Conservation (phyloP, 2,113 vertebrate genomes). For the Lathamus discolor region DNA sequence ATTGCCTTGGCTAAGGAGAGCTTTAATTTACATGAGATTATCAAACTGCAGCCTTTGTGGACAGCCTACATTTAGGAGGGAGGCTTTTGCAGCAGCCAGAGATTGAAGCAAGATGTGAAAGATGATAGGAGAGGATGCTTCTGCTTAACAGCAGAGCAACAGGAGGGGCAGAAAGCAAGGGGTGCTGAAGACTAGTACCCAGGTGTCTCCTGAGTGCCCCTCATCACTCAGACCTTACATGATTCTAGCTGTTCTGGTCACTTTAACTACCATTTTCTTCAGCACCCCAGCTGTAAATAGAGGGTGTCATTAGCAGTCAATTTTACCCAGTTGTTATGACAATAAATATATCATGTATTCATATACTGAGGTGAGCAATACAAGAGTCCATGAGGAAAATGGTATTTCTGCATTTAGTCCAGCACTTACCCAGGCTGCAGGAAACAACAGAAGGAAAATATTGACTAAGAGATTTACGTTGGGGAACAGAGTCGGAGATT, state of each 20-base stretch:
- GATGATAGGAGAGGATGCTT: neutral
- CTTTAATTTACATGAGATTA: neutral
- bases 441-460: neutral
- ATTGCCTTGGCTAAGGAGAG: neutral
- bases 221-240: neutral
- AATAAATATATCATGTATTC: neutral
- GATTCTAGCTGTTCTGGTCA: neutral
- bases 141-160: neutral
- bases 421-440: neutral
- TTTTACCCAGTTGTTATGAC: neutral
- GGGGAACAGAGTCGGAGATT: neutral
- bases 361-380: neutral
- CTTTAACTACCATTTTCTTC: neutral
- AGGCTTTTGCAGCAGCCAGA: neutral
- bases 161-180: neutral
- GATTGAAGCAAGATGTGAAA: neutral
- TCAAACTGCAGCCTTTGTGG: neutral
- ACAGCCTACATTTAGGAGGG: neutral
- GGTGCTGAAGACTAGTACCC: neutral
- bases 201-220: neutral
- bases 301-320: neutral
- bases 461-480: neutral
- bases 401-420: neutral
- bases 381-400: neutral
- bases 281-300: rapidly evolving